Percentiles rank a stretch among this genome's conserved stretches.
Evolutionary conservation across 2,797 vertebrate species (phyloP).

Genomic region (Eupleurogrammus muticus): DNA sequence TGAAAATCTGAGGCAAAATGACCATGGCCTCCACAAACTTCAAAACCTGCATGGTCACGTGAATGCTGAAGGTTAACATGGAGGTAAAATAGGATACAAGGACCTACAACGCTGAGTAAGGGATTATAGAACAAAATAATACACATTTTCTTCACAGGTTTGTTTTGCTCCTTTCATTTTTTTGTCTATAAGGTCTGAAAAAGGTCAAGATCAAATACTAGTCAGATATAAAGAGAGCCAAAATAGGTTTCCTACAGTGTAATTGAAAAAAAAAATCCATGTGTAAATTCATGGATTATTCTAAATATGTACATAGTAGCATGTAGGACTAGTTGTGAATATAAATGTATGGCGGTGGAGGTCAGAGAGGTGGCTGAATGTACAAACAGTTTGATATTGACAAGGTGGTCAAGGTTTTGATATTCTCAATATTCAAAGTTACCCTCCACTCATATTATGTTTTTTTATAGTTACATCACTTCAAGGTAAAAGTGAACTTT

Average conservation of each 20-base stretch:
- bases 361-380: background rate
- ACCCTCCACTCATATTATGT: too few species aligned
- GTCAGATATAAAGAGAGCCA: background rate
- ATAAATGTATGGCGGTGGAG: background rate
- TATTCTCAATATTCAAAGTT: too few species aligned
- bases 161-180: background rate
- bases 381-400: background rate
- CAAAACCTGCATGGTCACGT: conserved; percentile 25
- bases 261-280: too few species aligned
- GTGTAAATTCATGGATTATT: background rate
- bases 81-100: background rate
- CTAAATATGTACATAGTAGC: background rate
- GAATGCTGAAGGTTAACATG: conserved; percentile 31
- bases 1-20: background rate
- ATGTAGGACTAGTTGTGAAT: background rate
- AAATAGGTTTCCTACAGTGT: background rate
- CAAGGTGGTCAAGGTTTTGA: too few species aligned
- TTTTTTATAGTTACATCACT: too few species aligned
- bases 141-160: background rate
- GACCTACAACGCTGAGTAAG: conserved; percentile 8
- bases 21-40: conserved; percentile 25
- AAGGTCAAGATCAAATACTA: background rate
- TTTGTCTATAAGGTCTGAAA: background rate
- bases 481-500: too few species aligned
- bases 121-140: conserved; percentile 8